Base-by-base conservation (phyloP, 2,888 invertebrate species). In the Sturmia bella region DNA sequence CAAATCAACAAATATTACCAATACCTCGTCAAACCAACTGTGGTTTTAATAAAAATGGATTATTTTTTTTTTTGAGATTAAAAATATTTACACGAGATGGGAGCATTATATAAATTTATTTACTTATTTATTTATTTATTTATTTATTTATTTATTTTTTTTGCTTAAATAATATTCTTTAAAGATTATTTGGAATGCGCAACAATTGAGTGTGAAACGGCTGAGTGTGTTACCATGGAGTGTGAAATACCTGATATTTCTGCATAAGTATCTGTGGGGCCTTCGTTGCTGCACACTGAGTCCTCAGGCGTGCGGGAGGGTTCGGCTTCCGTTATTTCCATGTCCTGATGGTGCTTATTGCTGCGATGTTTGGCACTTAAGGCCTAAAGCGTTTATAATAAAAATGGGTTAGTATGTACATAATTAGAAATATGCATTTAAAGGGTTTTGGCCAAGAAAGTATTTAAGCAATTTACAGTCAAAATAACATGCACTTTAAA, bases 291-390 rank as follows among this genome's bases (percentile, higher is more conserved):
- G 91, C 97, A 97, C 52, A 97, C 96, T 1, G 97, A 97, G 91
- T 97, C 97, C 91, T 97, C 97, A 12, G 97, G 97, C 17, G 97
- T 97, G 84, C 96, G 93, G 21, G 96, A 96, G 66, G 95, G 94
- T 91, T 96, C 96, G 17, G 94, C 94, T 90, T 95, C 95, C 84
- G 94, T 94, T 74, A 93, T 93, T 89, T 94, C 94, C 84, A 93
- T 92, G 85, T 92, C 94, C 88, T 93, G 93, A 91, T 92, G 91
- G 78, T 90, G 90, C 86, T 92, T 90, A 90, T 90, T 90, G 92
- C 92, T 90, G 91, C 93, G 89, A 92, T 93, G 86, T 85, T 94
- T 94, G 86, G 95, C 95, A 92, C 96, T 96, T 88, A 96, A 93
- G 85, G 96, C 96, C 95, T 95, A 91, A 73, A 87, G 88, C 85